Evolutionary conservation across 2,113 vertebrate genomes (phyloP).

Genomic region (Platycercus adscitus): DNA sequence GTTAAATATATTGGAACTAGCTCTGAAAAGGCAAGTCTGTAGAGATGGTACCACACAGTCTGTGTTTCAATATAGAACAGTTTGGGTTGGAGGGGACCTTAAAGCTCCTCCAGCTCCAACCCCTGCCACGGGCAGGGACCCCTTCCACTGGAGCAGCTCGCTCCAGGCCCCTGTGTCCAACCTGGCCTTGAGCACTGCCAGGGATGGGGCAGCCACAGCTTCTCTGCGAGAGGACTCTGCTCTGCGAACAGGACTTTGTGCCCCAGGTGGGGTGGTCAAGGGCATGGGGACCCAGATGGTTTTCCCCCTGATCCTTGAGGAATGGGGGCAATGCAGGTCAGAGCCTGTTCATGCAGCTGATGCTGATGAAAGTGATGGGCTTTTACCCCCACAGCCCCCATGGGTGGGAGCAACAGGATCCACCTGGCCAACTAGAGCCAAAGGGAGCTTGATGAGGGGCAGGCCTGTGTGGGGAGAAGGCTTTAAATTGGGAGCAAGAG

Average conservation of each 20-base stretch:
- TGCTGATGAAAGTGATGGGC: fast-evolving
- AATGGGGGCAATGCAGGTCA: too few species aligned
- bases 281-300: fast-evolving
- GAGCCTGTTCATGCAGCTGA: neutral
- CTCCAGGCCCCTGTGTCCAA: neutral
- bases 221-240: neutral
- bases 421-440: neutral
- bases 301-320: neutral
- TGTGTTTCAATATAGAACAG: neutral
- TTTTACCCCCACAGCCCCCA: neutral
- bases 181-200: neutral
- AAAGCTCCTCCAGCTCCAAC: too few species aligned
- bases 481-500: neutral
- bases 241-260: fast-evolving
- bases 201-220: neutral
- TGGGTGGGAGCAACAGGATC: neutral
- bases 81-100: neutral
- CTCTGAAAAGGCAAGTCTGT: neutral
- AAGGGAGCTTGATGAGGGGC: too few species aligned
- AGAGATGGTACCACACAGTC: neutral
- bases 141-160: neutral
- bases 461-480: fast-evolving
- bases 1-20: neutral
- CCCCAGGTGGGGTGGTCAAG: neutral
- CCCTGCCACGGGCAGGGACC: too few species aligned